Conservation (phyloP, 2,888 invertebrate species). For the Carabus problematicus region DNA sequence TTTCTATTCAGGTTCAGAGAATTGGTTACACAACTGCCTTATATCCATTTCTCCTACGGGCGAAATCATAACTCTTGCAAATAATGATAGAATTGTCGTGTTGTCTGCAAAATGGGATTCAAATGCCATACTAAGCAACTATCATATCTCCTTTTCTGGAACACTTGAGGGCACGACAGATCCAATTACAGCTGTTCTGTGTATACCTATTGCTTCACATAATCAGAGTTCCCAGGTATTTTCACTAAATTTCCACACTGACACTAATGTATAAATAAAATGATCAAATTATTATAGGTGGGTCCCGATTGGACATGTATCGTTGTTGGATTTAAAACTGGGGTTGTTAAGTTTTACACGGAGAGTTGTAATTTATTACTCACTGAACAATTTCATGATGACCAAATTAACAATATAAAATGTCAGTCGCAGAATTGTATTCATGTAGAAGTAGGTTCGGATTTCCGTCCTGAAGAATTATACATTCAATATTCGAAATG, state of each 20-base stretch:
- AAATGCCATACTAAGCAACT: conserved; percentile 61
- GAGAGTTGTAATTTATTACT: conserved; percentile 84
- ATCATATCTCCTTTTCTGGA: conserved; percentile 65
- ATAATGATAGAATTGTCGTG: conserved; percentile 70
- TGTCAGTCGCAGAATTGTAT: conserved; percentile 72
- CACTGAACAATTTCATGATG: conserved; percentile 85
- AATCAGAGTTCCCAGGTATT: conserved; percentile 55
- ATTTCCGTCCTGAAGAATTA: conserved; percentile 69
- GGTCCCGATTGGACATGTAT: conserved; percentile 94
- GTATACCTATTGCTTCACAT: conserved; percentile 61
- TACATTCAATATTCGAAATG: conserved; percentile 76
- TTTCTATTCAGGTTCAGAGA: conserved; percentile 49
- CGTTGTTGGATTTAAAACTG: conserved; percentile 84
- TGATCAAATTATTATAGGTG: conserved; percentile 57
- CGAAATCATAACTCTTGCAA: conserved; percentile 73
- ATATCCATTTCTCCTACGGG: conserved; percentile 76
- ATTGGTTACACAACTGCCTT: conserved; percentile 73
- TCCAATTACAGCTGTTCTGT: conserved; percentile 61
- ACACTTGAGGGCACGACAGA: conserved; percentile 61
- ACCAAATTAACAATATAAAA: conserved; percentile 78
- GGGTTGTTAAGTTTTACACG: conserved; percentile 86
- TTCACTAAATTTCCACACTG: background rate
- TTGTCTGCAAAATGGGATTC: conserved; percentile 73
- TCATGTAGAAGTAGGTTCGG: conserved; percentile 56
- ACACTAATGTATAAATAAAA: conserved; percentile 7